A percentile compares a stretch with the other conserved stretches of the same genome.
Conservation (phyloP, 2,797 vertebrate genomes). For the Centroberyx gerrardi region DNA sequence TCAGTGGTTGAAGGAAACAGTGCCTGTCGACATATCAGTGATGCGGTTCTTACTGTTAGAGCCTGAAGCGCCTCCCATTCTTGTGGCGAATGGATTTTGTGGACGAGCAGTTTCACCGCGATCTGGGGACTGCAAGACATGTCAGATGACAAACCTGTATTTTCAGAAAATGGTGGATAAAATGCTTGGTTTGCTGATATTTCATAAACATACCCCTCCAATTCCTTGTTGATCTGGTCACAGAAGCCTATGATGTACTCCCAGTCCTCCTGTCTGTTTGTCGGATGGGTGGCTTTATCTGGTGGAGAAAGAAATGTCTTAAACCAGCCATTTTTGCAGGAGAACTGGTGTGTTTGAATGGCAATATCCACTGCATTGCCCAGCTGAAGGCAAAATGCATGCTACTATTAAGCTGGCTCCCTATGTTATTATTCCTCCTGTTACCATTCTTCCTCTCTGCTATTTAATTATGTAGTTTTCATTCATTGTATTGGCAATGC, state of each 20-base stretch:
- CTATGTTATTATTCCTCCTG: not conserved
- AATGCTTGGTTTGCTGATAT: not conserved
- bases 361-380: not conserved
- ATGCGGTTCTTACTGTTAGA: conserved; percentile 89
- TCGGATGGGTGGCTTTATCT: conserved; percentile 99
- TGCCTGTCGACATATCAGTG: not conserved
- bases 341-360: not conserved
- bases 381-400: not conserved
- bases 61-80: conserved; percentile 99
- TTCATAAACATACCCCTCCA: conserved; percentile 91
- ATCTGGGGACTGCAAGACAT: conserved; percentile 91
- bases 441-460: conserved; percentile 4
- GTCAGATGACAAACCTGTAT: not conserved
- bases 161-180: not conserved
- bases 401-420: not conserved
- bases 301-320: conserved; percentile 17
- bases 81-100: conserved; percentile 97
- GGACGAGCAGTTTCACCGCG: conserved; percentile 92
- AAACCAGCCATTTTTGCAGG: not conserved
- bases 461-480: conserved; percentile 3
- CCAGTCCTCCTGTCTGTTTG: conserved; percentile 98
- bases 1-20: not conserved
- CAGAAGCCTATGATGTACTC: conserved; percentile 99
- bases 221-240: conserved; percentile 98
- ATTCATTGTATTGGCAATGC: conserved; percentile 20